phyloP scores from a whole-genome alignment of 2,888 invertebrate species.

The Parnassius smintheus region DNA sequence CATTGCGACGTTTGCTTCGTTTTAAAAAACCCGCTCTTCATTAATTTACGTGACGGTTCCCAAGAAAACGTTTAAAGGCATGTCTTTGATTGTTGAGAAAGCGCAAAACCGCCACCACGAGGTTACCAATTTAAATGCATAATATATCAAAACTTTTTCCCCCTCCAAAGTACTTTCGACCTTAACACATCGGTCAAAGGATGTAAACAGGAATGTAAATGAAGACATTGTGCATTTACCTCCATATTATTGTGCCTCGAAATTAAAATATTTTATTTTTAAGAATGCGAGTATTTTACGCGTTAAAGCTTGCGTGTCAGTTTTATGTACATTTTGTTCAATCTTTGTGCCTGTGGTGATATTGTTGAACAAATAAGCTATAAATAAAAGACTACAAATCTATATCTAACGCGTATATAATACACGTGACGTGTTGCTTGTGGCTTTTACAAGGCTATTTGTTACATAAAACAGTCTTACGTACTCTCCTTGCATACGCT shows the following conservation, averaged over 20 bases:
- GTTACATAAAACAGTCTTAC: slow-evolving; percentile 20
- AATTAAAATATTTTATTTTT: slow-evolving; percentile 55
- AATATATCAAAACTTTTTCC: slow-evolving; percentile 33
- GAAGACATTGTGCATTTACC: slow-evolving; percentile 35
- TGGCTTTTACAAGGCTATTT: slow-evolving; percentile 20
- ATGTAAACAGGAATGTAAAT: slow-evolving; percentile 38
- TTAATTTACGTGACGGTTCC: slow-evolving; percentile 68
- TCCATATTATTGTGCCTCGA: slow-evolving; percentile 50
- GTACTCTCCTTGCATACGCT: slow-evolving; percentile 6
- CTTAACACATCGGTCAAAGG: slow-evolving; percentile 36
- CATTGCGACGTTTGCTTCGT: slow-evolving; percentile 46
- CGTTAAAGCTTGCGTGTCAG: slow-evolving; percentile 52
- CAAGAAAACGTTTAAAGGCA: slow-evolving; percentile 57
- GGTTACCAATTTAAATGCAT: slow-evolving; percentile 33
- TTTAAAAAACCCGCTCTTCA: slow-evolving; percentile 50
- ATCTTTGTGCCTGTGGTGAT: slow-evolving; percentile 14
- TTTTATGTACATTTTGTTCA: slow-evolving; percentile 38
- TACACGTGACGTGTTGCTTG: slow-evolving; percentile 19
- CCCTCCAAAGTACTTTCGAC: slow-evolving; percentile 31
- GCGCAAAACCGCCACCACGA: slow-evolving; percentile 41
- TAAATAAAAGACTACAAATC: slow-evolving; percentile 19
- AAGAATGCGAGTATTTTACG: slow-evolving; percentile 58
- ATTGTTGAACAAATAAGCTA: slow-evolving; percentile 22
- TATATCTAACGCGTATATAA: slow-evolving; percentile 15
- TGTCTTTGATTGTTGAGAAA: slow-evolving; percentile 22